Conservation (phyloP, 2,113 vertebrate genomes). For the Microtus montanus region DNA sequence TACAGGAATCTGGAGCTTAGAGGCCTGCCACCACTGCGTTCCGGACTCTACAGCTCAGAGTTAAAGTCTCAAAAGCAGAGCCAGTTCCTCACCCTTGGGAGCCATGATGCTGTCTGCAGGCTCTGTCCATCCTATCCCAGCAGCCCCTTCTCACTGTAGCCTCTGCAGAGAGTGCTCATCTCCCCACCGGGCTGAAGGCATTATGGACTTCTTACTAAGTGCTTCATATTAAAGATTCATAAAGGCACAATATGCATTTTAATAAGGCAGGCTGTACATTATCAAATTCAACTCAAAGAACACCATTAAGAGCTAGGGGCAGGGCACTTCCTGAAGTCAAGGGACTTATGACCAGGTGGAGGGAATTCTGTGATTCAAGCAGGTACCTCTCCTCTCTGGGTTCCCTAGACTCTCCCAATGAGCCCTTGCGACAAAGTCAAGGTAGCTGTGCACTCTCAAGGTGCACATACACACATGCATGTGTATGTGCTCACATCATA, state of each 20-base stretch:
- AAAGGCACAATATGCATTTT: conserved; percentile 82
- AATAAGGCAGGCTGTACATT: conserved; percentile 78
- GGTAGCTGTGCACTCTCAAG: background rate
- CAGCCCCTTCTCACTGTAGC: background rate
- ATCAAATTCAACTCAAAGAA: conserved; percentile 69
- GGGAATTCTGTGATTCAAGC: background rate
- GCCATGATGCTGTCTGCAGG: background rate
- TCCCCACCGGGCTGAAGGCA: conserved; percentile 70
- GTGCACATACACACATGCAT: background rate
- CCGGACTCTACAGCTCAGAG: background rate
- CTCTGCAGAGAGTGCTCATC: conserved; percentile 67
- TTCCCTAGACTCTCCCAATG: background rate
- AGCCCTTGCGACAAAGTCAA: background rate
- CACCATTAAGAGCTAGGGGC: conserved; percentile 16
- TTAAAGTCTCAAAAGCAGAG: background rate
- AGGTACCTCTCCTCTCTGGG: background rate
- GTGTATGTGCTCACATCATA: accelerated
- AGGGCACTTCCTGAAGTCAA: background rate
- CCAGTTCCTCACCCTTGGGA: background rate
- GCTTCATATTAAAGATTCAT: conserved; percentile 84
- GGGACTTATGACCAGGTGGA: background rate
- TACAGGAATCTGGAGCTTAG: background rate
- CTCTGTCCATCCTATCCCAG: background rate
- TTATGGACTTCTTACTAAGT: conserved; percentile 80
- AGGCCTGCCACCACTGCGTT: background rate